Base-by-base conservation (phyloP, 2,113 vertebrate species). In the Ciconia stormi region DNA sequence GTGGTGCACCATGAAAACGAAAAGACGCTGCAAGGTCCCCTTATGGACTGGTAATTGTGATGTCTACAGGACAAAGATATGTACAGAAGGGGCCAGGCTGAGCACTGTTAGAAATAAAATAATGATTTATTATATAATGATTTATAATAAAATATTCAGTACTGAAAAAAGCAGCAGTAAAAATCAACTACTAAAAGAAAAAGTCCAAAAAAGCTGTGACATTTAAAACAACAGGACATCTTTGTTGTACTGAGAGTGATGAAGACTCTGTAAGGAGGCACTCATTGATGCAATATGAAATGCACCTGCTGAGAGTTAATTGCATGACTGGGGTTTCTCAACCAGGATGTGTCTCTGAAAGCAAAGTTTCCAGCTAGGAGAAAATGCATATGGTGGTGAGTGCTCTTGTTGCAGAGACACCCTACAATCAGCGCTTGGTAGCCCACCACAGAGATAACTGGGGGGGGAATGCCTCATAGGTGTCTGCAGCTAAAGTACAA, bases 241-340 rank as follows among this genome's bases (percentile, higher is more conserved):
- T 79, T 79, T 80, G 55, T 40, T 80, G n/a, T 13, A 30, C 34
- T 49, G 78, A 70, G 27, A 32, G 30, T 4, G 3, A 47, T 38
- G 71, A 95, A 82, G 79, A 65, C 87, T 88, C 38, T 77, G 52
- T 47, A 49, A 86, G 71, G 53, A 77, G 19, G 59, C 26, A 38
- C 22, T 82, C 74, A 50, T 2, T 62, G 63, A 72, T 90, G 79
- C 46, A 80, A 26, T 50, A 73, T 32, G 63, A 94, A 95, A 88
- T 73, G 53, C 38, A 73, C 88, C 55, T 53, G 38, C 85, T 77
- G 90, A 62, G 90, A 92, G 29, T 36, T 94, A 95, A 94, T 93
- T 93, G 88, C 38, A 40, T n/a, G 32, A 10, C 50, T 83, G 71
- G 38, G 13, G 58, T 70, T 93, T 89, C 55, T 90, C 53, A 88